phyloP scores from a whole-genome alignment of 2,113 vertebrate genomes.

The Labeo rohita region DNA sequence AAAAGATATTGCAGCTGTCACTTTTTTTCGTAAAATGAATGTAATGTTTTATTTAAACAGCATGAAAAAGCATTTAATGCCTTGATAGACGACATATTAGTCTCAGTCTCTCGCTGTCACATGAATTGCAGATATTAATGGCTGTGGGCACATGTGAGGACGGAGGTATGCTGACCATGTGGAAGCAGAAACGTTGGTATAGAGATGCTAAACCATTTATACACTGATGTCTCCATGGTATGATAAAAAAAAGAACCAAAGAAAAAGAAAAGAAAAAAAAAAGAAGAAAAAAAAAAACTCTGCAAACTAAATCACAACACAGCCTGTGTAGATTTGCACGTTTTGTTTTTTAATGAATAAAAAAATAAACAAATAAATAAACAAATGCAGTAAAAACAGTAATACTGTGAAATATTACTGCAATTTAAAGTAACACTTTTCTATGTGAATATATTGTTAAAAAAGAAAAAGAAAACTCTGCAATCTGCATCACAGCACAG shows the following conservation, averaged over 20 bases:
- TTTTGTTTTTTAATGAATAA: too few relatives aligned
- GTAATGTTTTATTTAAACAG: constrained; percentile 26
- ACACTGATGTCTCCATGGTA: neutral
- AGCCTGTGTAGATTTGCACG: neutral
- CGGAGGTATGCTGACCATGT: neutral
- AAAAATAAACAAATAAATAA: too few relatives aligned
- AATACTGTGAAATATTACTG: too few relatives aligned
- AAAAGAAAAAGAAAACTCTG: too few relatives aligned
- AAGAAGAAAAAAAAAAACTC: neutral
- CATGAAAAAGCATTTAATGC: constrained; percentile 1
- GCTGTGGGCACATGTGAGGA: neutral
- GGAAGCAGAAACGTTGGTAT: neutral
- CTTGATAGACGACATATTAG: neutral
- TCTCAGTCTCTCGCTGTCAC: neutral
- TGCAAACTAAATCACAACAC: neutral
- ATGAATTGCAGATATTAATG: neutral
- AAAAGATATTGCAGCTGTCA: constrained; percentile 27
- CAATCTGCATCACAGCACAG: too few relatives aligned
- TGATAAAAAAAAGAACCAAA: too few relatives aligned
- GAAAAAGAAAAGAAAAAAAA: neutral
- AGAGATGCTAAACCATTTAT: neutral
- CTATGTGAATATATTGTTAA: too few relatives aligned
- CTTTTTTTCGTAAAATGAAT: constrained; percentile 24
- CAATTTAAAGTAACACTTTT: too few relatives aligned
- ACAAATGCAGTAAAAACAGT: too few relatives aligned